Evolutionary conservation across 2,888 invertebrate genomes (phyloP).

Genomic region (Microplitis deprimator): DNA sequence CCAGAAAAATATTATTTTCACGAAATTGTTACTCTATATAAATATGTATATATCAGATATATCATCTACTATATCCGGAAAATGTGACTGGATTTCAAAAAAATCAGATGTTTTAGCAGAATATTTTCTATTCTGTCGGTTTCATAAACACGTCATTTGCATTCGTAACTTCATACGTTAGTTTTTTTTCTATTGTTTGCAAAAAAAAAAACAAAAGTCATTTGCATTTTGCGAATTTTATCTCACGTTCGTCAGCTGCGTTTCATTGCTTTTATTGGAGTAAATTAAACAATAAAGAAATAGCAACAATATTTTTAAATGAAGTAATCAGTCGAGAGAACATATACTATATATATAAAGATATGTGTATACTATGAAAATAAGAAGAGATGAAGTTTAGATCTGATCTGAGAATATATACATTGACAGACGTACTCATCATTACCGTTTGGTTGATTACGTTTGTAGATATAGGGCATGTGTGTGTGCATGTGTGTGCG

Average conservation of each 20-base stretch:
- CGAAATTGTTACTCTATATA: not conserved
- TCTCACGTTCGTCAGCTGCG: not conserved
- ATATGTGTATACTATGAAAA: not conserved
- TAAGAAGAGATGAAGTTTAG: slow-evolving; percentile 5
- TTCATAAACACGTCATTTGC: not conserved
- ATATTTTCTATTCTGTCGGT: not conserved
- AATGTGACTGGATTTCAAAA: not conserved
- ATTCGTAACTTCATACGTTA: not conserved
- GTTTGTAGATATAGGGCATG: not conserved
- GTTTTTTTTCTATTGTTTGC: not conserved
- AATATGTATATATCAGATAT: not conserved
- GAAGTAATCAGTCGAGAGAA: not conserved
- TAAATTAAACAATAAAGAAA: not conserved
- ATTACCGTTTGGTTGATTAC: slow-evolving; percentile 15
- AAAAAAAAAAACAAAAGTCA: not conserved
- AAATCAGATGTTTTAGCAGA: no score
- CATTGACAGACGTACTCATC: slow-evolving; percentile 2
- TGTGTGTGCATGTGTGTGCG: not conserved
- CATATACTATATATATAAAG: not conserved
- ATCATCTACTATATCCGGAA: not conserved
- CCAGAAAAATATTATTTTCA: not conserved
- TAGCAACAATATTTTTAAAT: not conserved
- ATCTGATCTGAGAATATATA: not conserved
- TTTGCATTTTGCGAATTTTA: not conserved
- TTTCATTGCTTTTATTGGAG: not conserved